A percentile compares a stretch with the other conserved stretches of the same genome.
Conservation (phyloP, 2,113 vertebrate species). For the Chelonoidis abingdonii region DNA sequence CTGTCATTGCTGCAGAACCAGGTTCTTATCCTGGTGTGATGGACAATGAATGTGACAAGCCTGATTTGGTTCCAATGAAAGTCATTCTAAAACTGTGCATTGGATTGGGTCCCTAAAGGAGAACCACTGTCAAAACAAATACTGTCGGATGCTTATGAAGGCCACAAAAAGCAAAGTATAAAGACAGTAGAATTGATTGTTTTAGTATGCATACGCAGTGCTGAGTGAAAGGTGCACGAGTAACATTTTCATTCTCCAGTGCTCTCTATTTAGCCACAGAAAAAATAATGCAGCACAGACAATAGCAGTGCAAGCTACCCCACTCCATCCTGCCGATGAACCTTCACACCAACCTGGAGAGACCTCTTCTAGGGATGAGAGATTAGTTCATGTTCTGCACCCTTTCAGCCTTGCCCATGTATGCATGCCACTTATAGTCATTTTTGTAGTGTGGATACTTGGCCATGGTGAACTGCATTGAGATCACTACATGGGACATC, state of each 20-base stretch:
- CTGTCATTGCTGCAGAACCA: not conserved
- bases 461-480: not conserved
- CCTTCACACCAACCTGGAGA: not conserved
- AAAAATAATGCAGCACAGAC: not conserved
- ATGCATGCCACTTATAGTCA: not conserved
- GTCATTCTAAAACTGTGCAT: not conserved
- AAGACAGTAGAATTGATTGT: not conserved
- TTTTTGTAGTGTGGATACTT: not conserved
- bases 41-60: not conserved
- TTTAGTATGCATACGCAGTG: not conserved
- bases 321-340: not conserved
- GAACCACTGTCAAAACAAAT: not conserved
- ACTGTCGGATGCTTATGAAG: not conserved
- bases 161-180: not conserved
- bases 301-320: not conserved
- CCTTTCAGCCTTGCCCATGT: not conserved
- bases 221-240: not conserved
- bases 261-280: not conserved
- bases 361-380: not conserved
- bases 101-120: not conserved
- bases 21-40: not conserved
- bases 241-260: not conserved
- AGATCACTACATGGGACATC: not conserved
- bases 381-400: not conserved
- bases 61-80: rapidly evolving